Conservation (phyloP, 2,113 vertebrate species). For the Anoura caudifer region DNA sequence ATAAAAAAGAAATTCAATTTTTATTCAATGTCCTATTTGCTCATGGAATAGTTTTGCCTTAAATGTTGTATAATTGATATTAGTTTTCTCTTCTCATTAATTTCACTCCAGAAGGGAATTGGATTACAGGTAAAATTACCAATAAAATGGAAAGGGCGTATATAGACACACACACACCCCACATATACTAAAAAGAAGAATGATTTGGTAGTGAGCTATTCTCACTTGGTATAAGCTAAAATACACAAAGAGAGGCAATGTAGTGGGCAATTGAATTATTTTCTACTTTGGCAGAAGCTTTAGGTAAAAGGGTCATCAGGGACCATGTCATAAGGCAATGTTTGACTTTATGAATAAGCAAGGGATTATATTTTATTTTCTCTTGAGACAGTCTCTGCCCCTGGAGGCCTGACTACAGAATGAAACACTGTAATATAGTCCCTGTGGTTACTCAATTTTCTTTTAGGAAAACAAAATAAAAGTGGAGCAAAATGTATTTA, state of each 20-base stretch:
- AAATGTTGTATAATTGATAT: no score
- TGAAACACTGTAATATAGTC: background rate
- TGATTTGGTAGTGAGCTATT: background rate
- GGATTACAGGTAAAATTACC: background rate
- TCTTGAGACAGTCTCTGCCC: background rate
- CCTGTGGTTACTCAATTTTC: background rate
- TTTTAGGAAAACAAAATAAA: background rate
- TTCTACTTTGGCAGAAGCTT: background rate
- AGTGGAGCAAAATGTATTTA: background rate
- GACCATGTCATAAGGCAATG: background rate
- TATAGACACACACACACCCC: background rate
- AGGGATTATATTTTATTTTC: background rate
- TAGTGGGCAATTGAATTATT: background rate
- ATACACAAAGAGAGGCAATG: background rate
- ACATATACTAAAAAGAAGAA: background rate
- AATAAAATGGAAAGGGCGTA: background rate
- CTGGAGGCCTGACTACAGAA: background rate
- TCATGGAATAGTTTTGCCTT: background rate
- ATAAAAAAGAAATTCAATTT: background rate
- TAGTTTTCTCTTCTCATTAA: background rate
- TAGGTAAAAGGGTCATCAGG: background rate
- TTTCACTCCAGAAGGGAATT: background rate
- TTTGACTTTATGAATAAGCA: background rate
- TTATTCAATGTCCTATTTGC: background rate
- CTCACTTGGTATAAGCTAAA: background rate